phyloP scores from a whole-genome alignment of 2,888 invertebrate species.

The Tenthredo notha region DNA sequence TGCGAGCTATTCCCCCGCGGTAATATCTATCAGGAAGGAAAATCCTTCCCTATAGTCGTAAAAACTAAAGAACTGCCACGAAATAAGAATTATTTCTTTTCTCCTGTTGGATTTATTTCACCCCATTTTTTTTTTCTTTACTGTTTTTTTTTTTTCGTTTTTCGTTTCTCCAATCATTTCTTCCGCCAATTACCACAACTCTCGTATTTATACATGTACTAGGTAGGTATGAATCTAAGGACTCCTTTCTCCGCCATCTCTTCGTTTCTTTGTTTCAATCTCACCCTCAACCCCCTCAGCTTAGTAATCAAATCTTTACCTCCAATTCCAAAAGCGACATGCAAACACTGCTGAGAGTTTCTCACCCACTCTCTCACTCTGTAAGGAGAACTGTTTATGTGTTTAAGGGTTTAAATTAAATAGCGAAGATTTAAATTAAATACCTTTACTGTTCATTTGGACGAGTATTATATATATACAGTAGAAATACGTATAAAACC shows the following conservation, averaged over 20 bases:
- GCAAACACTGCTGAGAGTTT: neutral
- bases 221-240: neutral
- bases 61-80: conserved; percentile 37
- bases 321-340: neutral
- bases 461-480: neutral
- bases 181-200: neutral
- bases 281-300: neutral
- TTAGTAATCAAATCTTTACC: conserved; percentile 33
- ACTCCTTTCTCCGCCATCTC: neutral
- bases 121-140: neutral
- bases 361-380: neutral
- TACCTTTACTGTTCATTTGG: conserved; percentile 34
- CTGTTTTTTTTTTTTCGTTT: neutral
- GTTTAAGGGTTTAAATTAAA: conserved; percentile 28
- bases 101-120: neutral
- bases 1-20: neutral
- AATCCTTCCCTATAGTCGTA: conserved; percentile 34
- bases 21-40: conserved; percentile 23
- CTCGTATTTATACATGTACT: neutral
- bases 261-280: neutral
- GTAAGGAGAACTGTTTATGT: conserved; percentile 11
- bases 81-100: conserved; percentile 10
- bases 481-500: neutral
- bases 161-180: neutral
- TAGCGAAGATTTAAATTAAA: conserved; percentile 35